Evolutionary conservation across 2,888 invertebrate genomes (phyloP).

Genomic region (Caprella mutica): DNA sequence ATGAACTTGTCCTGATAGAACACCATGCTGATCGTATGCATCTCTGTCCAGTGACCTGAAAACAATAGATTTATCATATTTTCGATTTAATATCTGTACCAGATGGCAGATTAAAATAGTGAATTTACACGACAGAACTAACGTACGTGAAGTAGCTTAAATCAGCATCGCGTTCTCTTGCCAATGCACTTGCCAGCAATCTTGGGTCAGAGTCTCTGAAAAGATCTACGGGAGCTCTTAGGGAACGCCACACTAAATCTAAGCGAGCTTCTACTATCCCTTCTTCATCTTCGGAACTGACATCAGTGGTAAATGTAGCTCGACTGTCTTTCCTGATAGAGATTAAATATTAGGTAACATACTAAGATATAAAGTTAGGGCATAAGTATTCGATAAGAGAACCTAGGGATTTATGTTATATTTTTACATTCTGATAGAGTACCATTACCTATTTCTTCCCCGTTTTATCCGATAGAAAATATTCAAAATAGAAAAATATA

Average conservation of each 20-base stretch:
- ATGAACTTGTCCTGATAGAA: slow-evolving; percentile 48
- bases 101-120: too few species aligned
- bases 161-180: slow-evolving; percentile 9
- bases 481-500: too few species aligned
- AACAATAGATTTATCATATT: too few species aligned
- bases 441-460: too few species aligned
- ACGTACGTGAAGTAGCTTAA: slow-evolving; percentile 14
- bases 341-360: too few species aligned
- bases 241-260: slow-evolving; percentile 30
- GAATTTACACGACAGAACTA: background rate
- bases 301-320: slow-evolving; percentile 10
- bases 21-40: slow-evolving; percentile 55
- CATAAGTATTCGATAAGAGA: background rate
- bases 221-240: slow-evolving; percentile 15
- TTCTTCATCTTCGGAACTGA: slow-evolving; percentile 4
- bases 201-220: slow-evolving; percentile 13
- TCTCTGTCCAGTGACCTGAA: slow-evolving; percentile 34
- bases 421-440: too few species aligned
- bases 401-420: too few species aligned
- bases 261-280: slow-evolving; percentile 13
- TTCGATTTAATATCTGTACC: too few species aligned
- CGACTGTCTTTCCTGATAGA: slow-evolving; percentile 12
- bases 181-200: slow-evolving; percentile 15
- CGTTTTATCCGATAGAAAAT: too few species aligned
- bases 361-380: background rate